Base-by-base conservation (phyloP, 2,797 vertebrate species). In the Heliangelus exortis region DNA sequence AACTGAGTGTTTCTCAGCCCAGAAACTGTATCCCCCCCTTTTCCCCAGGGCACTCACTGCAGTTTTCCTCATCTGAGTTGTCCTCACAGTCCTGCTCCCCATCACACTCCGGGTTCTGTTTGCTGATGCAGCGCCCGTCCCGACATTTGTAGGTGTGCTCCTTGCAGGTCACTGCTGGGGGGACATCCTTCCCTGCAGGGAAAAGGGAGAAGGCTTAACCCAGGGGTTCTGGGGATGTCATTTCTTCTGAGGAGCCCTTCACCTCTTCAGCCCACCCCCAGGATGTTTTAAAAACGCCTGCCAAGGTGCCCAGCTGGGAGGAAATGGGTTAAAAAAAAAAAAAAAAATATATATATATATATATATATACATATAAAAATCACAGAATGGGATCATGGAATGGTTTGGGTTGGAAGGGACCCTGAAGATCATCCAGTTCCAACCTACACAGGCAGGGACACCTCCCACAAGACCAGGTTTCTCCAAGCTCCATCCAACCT, bases 71-170 rank as follows among this genome's bases (percentile, higher is more conserved):
- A 0, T 99, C 99, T 0, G 99, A 99, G 17, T 97, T 97, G 2
- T 99, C 99, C 0, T 94, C 90, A 1, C 99, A 99, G 97, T 99
- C 99, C 4, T 2, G 2, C 18, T 61, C 79, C 10, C 98, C 98
- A 0, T 99, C 99, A 11, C 99, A 99, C 79, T 98, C 98, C 0
- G 99, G 98, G 95, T 99, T 99, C 79, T 96, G 89, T 94, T 99
- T 99, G 93, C 31, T 98, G 95, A 99, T 43, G 81, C 99, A 99
- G 48, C 31, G 80, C 5, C 97, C 96, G 4, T 97, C 98, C 36
- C 96, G 97, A 94, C 99, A 99, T 58, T 77, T 97, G 91, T 98
- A 99, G 0, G 98, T 98, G 63, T 97, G 36, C 0, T 95, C 85
- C 9, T 96, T 97, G 96, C 99, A 99, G 57, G 39, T 3, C 3